Evolutionary conservation across 2,113 vertebrate species (phyloP), one percentile per base, ranked within the genome.

Genomic region (Labeo catla): DNA sequence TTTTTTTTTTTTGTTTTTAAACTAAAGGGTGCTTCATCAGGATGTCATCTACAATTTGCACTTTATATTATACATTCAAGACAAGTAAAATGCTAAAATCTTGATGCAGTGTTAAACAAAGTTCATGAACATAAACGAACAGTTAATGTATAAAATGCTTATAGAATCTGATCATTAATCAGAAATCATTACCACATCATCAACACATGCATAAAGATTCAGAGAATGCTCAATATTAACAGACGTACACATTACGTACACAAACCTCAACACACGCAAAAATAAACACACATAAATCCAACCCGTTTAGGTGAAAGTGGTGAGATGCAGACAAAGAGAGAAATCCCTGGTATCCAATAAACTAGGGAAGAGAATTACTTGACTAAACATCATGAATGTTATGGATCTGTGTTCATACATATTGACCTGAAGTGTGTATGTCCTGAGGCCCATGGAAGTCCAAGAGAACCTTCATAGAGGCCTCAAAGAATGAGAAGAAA

Each of bases 401-500:
- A 49, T 65, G 61, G 79, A 66, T 81, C 23, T 10, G 15, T 52
- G 61, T 68, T 36, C 16, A 82, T 50, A 52, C 47, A 34, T 65
- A 79, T 16, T 65, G 43, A 65, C 57, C 59, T 81, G n/a, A 49
- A 28, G 80, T 66, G 15, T 83, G 28, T 28, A 63, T 83, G 68
- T 73, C 80, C 15, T 21, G 80, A 68, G 43, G 21, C 23, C 43
- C 43, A 49, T 9, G n/a, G 12, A 82, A 68, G 45, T 82, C 80
- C 28, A 52, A 28, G 4, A 68, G 45, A 68, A 82, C 79, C 45
- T 81, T 49, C n/a, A 47, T 1, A 10, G 7, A 34, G 45, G 63
- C 15, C 80, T 82, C 54, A 63, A 50, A 74, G 52, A 84, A 74
- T 43, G 39, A 84, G 52, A 84, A 74, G 72, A 47, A 84, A 74